Conservation (phyloP, 2,113 vertebrate species). For the Podiceps cristatus region DNA sequence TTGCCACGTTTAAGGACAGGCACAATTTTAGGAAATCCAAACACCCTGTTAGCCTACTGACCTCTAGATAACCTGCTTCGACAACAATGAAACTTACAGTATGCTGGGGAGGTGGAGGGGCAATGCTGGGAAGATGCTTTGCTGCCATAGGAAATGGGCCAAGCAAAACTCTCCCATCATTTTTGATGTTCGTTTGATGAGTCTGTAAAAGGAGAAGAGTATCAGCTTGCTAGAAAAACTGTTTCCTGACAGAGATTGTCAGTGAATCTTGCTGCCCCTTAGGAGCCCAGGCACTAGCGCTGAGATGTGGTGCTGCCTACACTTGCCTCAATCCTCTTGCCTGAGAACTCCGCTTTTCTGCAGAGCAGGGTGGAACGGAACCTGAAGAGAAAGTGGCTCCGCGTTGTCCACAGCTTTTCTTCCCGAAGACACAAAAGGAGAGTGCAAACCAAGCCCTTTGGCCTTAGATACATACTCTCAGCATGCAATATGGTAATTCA, state of each 20-base stretch:
- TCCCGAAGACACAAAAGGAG: neutral
- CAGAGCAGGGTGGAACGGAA: neutral
- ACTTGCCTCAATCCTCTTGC: neutral
- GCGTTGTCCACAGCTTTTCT: neutral
- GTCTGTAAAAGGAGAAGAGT: conserved; percentile 15
- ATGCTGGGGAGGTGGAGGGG: neutral
- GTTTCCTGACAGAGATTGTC: neutral
- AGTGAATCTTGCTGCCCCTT: neutral
- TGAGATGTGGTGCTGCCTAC: neutral
- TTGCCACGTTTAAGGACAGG: conserved; percentile 61
- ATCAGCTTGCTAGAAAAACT: conserved; percentile 11
- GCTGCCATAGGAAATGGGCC: conserved; percentile 47
- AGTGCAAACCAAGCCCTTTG: neutral
- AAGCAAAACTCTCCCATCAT: conserved; percentile 27
- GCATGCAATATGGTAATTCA: neutral
- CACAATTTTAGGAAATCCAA: conserved; percentile 90
- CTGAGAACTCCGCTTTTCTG: neutral
- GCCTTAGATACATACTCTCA: neutral
- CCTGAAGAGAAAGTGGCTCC: neutral
- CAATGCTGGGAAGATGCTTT: neutral
- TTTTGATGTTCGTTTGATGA: neutral
- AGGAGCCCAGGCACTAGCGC: neutral
- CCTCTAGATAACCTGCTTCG: conserved; percentile 75
- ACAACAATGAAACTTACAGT: conserved; percentile 77
- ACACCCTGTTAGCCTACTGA: conserved; percentile 81